phyloP scores from a whole-genome alignment of 2,797 vertebrate genomes.

The Hydrocynus forskahlii region DNA sequence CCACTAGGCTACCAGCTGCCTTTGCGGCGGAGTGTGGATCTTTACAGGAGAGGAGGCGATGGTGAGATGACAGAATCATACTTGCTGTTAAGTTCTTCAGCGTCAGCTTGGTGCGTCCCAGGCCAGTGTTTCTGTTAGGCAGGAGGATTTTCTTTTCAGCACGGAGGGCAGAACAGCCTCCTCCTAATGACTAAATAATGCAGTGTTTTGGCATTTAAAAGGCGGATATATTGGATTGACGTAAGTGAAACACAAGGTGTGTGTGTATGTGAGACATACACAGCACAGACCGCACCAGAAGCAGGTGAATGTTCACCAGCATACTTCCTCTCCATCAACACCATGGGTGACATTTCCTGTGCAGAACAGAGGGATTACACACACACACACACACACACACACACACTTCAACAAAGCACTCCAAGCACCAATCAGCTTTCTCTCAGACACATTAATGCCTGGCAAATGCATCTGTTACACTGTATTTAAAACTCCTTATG shows the following conservation, averaged over 20 bases:
- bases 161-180: slow-evolving; percentile 3
- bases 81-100: too few species aligned
- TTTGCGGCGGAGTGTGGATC: too few species aligned
- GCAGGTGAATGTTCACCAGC: slow-evolving; percentile 40
- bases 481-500: slow-evolving; percentile 27
- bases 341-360: slow-evolving; percentile 41
- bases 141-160: not conserved
- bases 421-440: slow-evolving; percentile 4
- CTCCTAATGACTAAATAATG: slow-evolving; percentile 40
- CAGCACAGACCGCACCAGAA: not conserved
- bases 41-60: too few species aligned
- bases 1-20: too few species aligned
- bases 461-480: slow-evolving; percentile 21
- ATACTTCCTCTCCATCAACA: slow-evolving; percentile 39
- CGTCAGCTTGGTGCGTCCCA: too few species aligned
- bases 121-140: not conserved
- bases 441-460: slow-evolving; percentile 10
- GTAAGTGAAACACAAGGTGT: slow-evolving; percentile 27
- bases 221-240: slow-evolving; percentile 18
- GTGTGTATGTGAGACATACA: slow-evolving; percentile 10
- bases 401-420: not conserved
- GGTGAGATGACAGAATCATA: too few species aligned
- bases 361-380: slow-evolving; percentile 8
- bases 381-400: slow-evolving; percentile 19
- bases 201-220: slow-evolving; percentile 34